Conservation (phyloP, 2,888 invertebrate genomes). For the Drosophila pegasa region DNA sequence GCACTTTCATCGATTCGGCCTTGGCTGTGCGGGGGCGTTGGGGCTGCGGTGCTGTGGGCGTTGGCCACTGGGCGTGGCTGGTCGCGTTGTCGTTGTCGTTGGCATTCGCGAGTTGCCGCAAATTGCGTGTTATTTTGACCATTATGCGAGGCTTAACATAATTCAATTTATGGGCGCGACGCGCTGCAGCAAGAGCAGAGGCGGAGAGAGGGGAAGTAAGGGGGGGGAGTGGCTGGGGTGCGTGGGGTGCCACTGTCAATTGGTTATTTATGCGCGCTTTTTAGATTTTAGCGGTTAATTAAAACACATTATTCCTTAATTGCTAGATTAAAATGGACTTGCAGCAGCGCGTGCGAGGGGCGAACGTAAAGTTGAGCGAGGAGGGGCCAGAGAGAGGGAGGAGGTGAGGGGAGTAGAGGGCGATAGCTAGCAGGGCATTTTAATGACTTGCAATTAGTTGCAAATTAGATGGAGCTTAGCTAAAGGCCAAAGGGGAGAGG, state of each 20-base stretch:
- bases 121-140: slow-evolving; percentile 77
- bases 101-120: slow-evolving; percentile 56
- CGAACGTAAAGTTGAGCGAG: neutral
- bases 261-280: slow-evolving; percentile 76
- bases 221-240: neutral
- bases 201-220: neutral
- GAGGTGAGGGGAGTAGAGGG: neutral
- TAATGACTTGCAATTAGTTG: slow-evolving; percentile 77
- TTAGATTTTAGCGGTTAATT: slow-evolving; percentile 80
- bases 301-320: slow-evolving; percentile 76
- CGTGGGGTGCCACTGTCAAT: slow-evolving; percentile 54
- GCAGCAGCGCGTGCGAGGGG: slow-evolving; percentile 20
- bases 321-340: slow-evolving; percentile 69
- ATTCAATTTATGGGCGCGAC: slow-evolving; percentile 73
- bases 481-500: slow-evolving; percentile 32
- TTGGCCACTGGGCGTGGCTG: slow-evolving; percentile 7
- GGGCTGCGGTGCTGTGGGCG: neutral
- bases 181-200: slow-evolving; percentile 24
- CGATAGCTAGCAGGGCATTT: slow-evolving; percentile 11
- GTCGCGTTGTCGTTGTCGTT: slow-evolving; percentile 33
- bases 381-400: neutral
- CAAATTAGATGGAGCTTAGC: slow-evolving; percentile 68
- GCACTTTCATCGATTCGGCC: slow-evolving; percentile 49
- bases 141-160: slow-evolving; percentile 77
- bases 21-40: slow-evolving; percentile 10